Conservation (phyloP, 2,113 vertebrate genomes). For the Falcunculus frontatus region DNA sequence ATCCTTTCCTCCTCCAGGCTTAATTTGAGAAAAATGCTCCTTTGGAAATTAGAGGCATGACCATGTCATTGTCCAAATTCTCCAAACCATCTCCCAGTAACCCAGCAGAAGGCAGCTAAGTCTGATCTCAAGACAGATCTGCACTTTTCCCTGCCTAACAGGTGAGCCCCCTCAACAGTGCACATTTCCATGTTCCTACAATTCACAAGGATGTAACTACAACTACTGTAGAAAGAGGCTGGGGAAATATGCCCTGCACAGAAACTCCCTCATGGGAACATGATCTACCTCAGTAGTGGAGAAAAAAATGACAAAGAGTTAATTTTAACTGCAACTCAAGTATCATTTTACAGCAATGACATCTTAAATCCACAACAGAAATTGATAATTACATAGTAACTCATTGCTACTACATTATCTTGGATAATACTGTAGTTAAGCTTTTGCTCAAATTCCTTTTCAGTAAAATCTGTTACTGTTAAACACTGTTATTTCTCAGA, state of each 20-base stretch:
- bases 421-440: constrained; percentile 10
- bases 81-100: neutral
- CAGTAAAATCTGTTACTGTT: neutral
- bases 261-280: neutral
- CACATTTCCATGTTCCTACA: neutral
- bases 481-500: constrained; percentile 15
- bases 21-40: neutral
- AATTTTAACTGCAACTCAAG: constrained; percentile 7
- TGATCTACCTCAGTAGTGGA: neutral
- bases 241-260: neutral
- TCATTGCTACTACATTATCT: constrained; percentile 13
- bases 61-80: neutral
- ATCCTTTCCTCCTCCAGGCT: neutral
- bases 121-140: neutral
- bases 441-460: constrained; percentile 22
- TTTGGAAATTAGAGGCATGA: neutral
- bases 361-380: constrained; percentile 35
- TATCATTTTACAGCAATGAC: constrained; percentile 40
- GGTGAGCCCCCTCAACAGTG: accelerated
- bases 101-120: neutral
- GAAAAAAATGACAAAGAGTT: neutral
- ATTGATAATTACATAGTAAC: constrained; percentile 32
- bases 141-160: neutral
- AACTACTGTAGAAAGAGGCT: neutral
- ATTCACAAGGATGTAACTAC: neutral